Evolutionary conservation across 64 coral and sea anemone species (phyloP).

Genomic region (Dendrophyllia cribrosa): DNA sequence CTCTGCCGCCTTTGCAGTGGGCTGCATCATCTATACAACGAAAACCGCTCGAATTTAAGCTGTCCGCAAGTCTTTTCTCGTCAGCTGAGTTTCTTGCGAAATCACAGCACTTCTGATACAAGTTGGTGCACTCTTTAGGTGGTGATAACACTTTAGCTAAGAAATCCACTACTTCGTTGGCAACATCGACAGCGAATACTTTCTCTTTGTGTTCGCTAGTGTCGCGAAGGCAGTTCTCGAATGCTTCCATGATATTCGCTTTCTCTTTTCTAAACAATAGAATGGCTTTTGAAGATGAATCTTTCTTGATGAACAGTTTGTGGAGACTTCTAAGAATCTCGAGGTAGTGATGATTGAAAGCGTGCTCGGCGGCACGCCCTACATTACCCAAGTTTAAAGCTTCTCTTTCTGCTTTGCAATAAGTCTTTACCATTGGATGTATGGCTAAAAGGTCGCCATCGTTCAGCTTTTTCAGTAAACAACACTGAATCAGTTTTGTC

Average conservation of each 20-base stretch:
- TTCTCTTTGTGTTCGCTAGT: background rate
- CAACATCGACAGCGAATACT: background rate
- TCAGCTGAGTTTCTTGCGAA: background rate
- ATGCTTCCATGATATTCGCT: conserved; percentile 32
- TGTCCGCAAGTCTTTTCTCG: conserved; percentile 5
- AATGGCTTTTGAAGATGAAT: conserved; percentile 1
- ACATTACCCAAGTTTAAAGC: background rate
- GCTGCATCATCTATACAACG: background rate
- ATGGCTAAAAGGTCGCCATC: background rate
- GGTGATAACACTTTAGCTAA: conserved; percentile 20
- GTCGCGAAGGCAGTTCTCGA: background rate
- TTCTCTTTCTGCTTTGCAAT: background rate
- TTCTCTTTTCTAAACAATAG: background rate
- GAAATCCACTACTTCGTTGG: conserved; percentile 13
- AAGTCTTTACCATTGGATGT: background rate
- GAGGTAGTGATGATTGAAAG: background rate
- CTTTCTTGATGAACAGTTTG: background rate
- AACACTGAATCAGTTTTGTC: background rate
- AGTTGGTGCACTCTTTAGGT: background rate
- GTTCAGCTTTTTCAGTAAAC: background rate
- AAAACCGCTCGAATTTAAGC: conserved; percentile 3
- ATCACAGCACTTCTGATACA: conserved; percentile 13
- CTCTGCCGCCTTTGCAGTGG: background rate
- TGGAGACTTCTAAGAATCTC: background rate
- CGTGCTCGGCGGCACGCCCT: background rate